Evolutionary conservation across 2,888 invertebrate genomes (phyloP), one percentile per base, ranked within the genome.

Genomic region (Andrena marginata): DNA sequence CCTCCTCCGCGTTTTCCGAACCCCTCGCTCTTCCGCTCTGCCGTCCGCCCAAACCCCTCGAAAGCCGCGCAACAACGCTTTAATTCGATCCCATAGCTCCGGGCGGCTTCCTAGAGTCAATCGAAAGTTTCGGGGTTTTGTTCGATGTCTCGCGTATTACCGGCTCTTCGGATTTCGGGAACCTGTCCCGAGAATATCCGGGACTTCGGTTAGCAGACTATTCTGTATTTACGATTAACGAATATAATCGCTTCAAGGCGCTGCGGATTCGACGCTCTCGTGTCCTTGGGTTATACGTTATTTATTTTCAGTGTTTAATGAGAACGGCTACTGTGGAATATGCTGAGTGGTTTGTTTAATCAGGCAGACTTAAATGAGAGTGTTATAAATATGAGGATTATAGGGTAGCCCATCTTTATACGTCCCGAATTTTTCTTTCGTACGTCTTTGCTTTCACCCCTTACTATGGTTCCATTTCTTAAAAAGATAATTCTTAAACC

Each of bases 71-170:
- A 67, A 84, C 78, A 79, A 56, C 83, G 88, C 75, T 88, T 88
- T 72, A 81, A 77, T 73, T 79, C 79, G 77, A 76, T 60, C 63
- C 70, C 84, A 81, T 82, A 77, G 87, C 89, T 74, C 54, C 70
- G 29, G 77, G 77, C 85, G 87, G 87, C 89, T 88, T 88, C 63
- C 72, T 62, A 73, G 80, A 88, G 80, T 85, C 89, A 84, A 88
- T 88, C 87, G 85, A 88, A 88, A 88, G 78, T 88, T 88, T 67
- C 65, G 77, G 23, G 71, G 67, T 82, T 85, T 85, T 72, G 85
- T 77, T 85, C 80, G 71, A n/a, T 56, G 75, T 74, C 71, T 49
- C 65, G 59, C 77, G 68, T 80, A 87, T 85, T 82, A 85, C 64
- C 70, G 69, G 63, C 65, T 49, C 31, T 59, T 13, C 64, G 62